Percentiles rank a stretch among this genome's conserved stretches.
Evolutionary conservation across 2,888 invertebrate genomes (phyloP).

Genomic region (Pristionchus fissidentatus): DNA sequence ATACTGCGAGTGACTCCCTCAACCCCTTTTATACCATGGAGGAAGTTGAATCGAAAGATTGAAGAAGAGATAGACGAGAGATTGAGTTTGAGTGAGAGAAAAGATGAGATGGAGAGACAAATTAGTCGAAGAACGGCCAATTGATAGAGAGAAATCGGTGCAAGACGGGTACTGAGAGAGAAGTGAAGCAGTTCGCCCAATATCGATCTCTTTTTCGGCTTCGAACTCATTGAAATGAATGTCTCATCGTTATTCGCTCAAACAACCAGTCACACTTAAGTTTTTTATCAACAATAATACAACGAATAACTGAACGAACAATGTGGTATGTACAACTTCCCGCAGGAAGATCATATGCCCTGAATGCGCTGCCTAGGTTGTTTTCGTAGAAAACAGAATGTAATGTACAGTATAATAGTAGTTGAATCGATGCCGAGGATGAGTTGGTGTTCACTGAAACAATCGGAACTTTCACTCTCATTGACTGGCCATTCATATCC

Average conservation of each 20-base stretch:
- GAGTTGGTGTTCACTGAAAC: conserved; percentile 16
- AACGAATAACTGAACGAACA: background rate
- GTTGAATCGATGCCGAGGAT: background rate
- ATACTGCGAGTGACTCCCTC: background rate
- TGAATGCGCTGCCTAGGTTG: conserved; percentile 27
- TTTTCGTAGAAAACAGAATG: background rate
- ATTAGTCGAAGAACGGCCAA: background rate
- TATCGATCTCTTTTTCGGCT: too few species aligned
- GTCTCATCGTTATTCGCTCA: background rate
- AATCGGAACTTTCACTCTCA: background rate
- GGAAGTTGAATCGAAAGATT: conserved; percentile 5
- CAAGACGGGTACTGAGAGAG: background rate
- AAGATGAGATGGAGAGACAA: background rate
- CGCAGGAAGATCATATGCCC: background rate
- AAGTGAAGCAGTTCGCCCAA: background rate
- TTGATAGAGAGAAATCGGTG: background rate
- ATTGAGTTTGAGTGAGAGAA: background rate
- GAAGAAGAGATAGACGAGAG: background rate
- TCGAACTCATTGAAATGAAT: too few species aligned
- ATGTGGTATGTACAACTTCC: conserved; percentile 32
- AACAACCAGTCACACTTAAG: conserved; percentile 12
- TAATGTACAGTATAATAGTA: background rate
- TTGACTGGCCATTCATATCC: background rate
- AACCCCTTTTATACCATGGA: conserved; percentile 5
- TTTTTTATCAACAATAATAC: conserved; percentile 29